Percentiles rank a stretch among this genome's conserved stretches.
phyloP scores from a whole-genome alignment of 2,888 invertebrate genomes.

The Drosophila cracens region DNA sequence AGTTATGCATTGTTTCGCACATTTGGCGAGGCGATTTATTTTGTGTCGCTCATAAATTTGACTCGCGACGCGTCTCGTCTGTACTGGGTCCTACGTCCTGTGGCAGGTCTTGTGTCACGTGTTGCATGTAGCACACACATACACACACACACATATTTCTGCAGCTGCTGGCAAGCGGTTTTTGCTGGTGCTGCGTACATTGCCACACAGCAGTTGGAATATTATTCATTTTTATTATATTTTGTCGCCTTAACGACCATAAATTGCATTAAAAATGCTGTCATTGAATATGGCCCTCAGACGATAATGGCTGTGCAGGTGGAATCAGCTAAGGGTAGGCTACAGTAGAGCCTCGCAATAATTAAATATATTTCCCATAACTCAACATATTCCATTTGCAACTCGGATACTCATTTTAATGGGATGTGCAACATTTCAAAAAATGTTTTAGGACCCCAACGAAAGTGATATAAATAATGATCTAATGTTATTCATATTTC shows the following conservation, averaged over 20 bases:
- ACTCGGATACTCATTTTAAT: neutral
- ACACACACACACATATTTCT: conserved; percentile 3
- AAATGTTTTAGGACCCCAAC: neutral
- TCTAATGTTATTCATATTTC: neutral
- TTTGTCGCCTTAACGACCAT: conserved; percentile 81
- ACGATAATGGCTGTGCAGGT: conserved; percentile 55
- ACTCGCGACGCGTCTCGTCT: conserved; percentile 27
- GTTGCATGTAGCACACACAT: conserved; percentile 61
- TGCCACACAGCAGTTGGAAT: conserved; percentile 64
- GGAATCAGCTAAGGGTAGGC: conserved; percentile 15
- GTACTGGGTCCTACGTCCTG: conserved; percentile 8
- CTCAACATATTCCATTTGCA: neutral
- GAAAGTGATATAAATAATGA: neutral
- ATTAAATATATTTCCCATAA: conserved; percentile 15
- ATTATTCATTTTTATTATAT: conserved; percentile 81
- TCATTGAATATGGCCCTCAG: conserved; percentile 67
- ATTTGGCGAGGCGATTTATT: conserved; percentile 76
- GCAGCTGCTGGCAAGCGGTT: conserved; percentile 41
- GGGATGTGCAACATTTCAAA: neutral
- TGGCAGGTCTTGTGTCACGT: conserved; percentile 69
- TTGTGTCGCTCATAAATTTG: conserved; percentile 71
- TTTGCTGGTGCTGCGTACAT: conserved; percentile 31
- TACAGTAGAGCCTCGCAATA: conserved; percentile 36
- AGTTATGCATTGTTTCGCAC: conserved; percentile 77
- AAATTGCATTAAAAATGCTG: conserved; percentile 78